These are phyloP conservation scores for Battus philenor DNA, from an alignment of 1,140 invertebrate genomes.

Conservation along the genomic window DNA sequence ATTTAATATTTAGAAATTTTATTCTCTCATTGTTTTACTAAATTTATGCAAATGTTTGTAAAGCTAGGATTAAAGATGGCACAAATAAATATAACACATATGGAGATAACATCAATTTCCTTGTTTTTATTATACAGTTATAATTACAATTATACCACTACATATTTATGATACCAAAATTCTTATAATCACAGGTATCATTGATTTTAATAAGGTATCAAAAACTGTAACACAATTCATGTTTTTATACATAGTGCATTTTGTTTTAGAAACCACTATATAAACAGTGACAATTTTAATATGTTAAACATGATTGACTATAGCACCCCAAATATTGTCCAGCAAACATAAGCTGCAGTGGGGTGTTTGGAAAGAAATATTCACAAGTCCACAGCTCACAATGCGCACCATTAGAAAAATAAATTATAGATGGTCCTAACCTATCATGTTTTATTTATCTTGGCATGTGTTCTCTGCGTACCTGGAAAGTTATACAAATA, in stretches of 20 bases:
- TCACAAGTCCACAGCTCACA: conserved; percentile 71
- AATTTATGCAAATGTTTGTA: too few relatives aligned
- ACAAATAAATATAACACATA: conserved; percentile 1
- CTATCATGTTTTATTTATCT: conserved; percentile 64
- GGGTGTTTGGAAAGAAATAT: conserved; percentile 53
- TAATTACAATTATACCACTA: conserved; percentile 17
- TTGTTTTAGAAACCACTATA: conserved; percentile 56
- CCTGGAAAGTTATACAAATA: conserved; percentile 50
- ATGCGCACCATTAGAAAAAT: conserved; percentile 74
- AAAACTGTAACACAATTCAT: conserved; percentile 32
- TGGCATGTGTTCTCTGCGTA: conserved; percentile 71
- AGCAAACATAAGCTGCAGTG: conserved; percentile 45
- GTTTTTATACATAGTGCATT: conserved; percentile 48
- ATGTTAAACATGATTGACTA: conserved; percentile 70
- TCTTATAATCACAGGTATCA: conserved; percentile 34
- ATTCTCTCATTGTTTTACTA: too few relatives aligned
- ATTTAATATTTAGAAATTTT: too few relatives aligned
- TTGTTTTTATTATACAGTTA: conserved; percentile 12
- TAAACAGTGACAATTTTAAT: conserved; percentile 59
- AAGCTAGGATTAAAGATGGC: not conserved
- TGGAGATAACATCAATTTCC: conserved; percentile 5
- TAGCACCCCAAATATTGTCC: conserved; percentile 64
- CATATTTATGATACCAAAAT: conserved; percentile 16
- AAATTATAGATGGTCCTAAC: conserved; percentile 71
- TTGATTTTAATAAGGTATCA: conserved; percentile 32